Percentiles rank a stretch among this genome's conserved stretches.
Conservation (phyloP, 2,113 vertebrate genomes). For the Apodemus speciosus region DNA sequence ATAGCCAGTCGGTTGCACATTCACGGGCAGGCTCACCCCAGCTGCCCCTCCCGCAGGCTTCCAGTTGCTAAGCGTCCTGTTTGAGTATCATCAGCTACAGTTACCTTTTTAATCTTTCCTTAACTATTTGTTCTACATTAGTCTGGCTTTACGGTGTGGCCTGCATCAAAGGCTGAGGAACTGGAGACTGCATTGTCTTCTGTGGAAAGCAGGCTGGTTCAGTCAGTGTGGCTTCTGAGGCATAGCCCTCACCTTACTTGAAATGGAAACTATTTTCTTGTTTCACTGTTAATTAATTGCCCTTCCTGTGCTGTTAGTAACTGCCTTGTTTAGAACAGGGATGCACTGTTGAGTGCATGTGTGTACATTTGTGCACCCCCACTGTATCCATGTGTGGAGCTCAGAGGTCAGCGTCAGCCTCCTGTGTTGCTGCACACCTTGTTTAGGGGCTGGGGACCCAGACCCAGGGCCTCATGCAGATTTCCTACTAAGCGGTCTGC, state of each 20-base stretch:
- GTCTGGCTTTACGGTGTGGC: neutral
- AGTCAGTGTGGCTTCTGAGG: neutral
- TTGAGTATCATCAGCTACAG: neutral
- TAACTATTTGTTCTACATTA: conserved; percentile 4
- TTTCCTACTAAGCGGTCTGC: neutral
- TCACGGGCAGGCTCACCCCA: neutral
- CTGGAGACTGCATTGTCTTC: neutral
- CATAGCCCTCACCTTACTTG: neutral
- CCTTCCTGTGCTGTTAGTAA: neutral
- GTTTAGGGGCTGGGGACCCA: neutral
- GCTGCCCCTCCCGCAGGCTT: neutral
- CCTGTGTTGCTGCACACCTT: neutral
- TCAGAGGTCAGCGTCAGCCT: neutral
- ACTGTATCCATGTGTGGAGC: neutral
- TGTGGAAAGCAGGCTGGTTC: neutral
- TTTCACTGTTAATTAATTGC: neutral
- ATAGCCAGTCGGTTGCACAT: neutral
- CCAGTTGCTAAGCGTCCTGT: neutral
- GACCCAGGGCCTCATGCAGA: neutral
- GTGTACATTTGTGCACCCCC: neutral
- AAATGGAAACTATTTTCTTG: neutral
- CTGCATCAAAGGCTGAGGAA: neutral
- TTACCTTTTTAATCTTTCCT: neutral
- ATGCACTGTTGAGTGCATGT: neutral
- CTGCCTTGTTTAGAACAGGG: neutral